phyloP scores from a whole-genome alignment of 2,113 vertebrate species.

The Tachysurus fulvidraco region DNA sequence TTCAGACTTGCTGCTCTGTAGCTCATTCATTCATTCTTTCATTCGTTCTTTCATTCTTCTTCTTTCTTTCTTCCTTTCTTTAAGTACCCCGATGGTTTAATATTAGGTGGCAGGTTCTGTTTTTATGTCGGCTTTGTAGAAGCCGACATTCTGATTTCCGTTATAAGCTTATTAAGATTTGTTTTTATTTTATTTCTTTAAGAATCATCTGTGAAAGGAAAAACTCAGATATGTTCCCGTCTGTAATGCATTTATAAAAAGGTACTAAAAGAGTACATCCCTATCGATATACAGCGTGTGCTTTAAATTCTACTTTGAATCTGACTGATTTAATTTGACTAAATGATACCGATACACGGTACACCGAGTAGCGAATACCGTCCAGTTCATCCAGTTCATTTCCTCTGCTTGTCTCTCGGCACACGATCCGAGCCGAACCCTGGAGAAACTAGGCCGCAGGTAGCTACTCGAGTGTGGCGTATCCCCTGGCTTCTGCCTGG shows the following conservation, averaged over 20 bases:
- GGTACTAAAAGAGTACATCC: background rate
- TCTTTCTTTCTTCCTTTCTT: no score
- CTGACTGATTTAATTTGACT: background rate
- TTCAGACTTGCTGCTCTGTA: no score
- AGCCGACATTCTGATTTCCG: no score
- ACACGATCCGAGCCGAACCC: slow-evolving; percentile 11
- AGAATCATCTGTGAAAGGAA: no score
- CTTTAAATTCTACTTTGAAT: background rate
- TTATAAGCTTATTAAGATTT: no score
- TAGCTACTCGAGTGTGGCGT: slow-evolving; percentile 12
- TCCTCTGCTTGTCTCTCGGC: background rate
- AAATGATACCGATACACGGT: background rate
- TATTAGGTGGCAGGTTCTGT: no score
- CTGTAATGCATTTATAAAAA: background rate
- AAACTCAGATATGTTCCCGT: background rate
- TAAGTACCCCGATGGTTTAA: no score
- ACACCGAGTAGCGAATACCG: background rate
- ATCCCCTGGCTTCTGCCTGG: slow-evolving; percentile 31
- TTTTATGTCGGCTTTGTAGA: no score
- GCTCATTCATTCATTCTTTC: no score
- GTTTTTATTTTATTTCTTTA: no score
- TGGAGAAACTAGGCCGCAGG: slow-evolving; percentile 41
- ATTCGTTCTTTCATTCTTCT: no score
- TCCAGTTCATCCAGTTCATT: background rate
- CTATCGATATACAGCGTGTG: background rate